These are phyloP conservation scores for Festucalex cinctus DNA, from an alignment of 2,113 vertebrate genomes.

Conservation along the genomic window DNA sequence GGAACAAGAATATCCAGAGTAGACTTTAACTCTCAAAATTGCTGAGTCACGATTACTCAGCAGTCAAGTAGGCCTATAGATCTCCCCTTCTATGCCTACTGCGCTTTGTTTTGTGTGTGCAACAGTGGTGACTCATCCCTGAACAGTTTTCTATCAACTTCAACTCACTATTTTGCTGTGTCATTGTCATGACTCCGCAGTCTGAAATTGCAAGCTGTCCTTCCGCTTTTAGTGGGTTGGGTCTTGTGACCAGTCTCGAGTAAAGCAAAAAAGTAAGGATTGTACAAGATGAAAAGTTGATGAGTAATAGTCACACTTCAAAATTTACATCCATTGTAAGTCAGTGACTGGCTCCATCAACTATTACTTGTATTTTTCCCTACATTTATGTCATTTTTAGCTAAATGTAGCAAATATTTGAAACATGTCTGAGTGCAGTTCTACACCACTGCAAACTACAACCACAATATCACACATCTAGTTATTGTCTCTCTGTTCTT, in stretches of 20 bases:
- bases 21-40: background rate
- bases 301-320: background rate
- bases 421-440: too few relatives aligned
- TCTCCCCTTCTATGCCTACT: background rate
- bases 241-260: slow-evolving; percentile 2
- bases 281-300: background rate
- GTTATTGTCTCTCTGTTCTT: too few relatives aligned
- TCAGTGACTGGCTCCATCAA: background rate
- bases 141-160: background rate
- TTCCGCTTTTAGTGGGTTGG: background rate
- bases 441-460: too few relatives aligned
- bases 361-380: background rate
- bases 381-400: too few relatives aligned
- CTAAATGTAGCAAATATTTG: too few relatives aligned
- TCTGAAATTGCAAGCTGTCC: background rate
- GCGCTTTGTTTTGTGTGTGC: background rate
- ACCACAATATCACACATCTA: too few relatives aligned
- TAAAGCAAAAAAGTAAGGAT: slow-evolving; percentile 1
- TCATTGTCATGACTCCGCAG: slow-evolving; percentile 47
- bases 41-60: slow-evolving; percentile 9
- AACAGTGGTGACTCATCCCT: background rate
- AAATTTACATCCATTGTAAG: background rate
- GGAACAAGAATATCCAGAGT: background rate
- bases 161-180: slow-evolving; percentile 16
- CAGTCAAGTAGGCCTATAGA: too few relatives aligned